Base-by-base conservation (phyloP, 2,797 vertebrate species). In the Hapalemur alaotrensis region DNA sequence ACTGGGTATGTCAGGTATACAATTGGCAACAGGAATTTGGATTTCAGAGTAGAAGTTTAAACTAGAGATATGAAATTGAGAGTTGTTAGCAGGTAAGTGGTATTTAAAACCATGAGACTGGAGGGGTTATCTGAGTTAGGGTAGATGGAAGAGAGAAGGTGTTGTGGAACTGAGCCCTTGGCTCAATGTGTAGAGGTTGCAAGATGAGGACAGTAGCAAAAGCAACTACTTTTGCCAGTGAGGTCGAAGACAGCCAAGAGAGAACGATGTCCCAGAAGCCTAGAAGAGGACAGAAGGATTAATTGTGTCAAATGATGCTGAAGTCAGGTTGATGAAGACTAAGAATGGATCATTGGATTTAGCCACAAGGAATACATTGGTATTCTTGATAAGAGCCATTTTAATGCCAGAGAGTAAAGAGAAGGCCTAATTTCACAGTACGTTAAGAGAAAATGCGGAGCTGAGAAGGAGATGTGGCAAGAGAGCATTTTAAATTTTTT, bases 141-240 rank as follows among this genome's bases (percentile, higher is more conserved):
- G 9, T 7, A 46, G 11, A 17, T 25, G 43, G 89, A 67, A 65
- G 54, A 75, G n/a, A 67, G 57, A 63, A 22, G 30, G 2, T 20
- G 15, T 28, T 38, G 15, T 48, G 46, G 70, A 46, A 28, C 30
- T 38, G 50, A 91, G 73, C 30, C 46, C 25, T 35, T 7, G 35
- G 18, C 46, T 41, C 30, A 0, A 0, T 10, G 28, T 20, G 11
- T 1, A 85, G 41, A 35, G n/a, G 4, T 15, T 28, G 61, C 54
- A 50, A 48, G 43, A 14, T 7, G 54, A 69, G 78, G 54, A 61
- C 12, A 22, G 4, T 32, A 83, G 72, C 17, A 20, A 70, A 84
- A 52, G 86, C 75, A 48, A 43, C 7, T 61, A 18, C 65, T 80
- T 84, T 81, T 76, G 38, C 61, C 52, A 30, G 15, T 14, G 4